Base-by-base conservation (phyloP, 1,140 invertebrate species). In the Chionoecetes opilio region DNA sequence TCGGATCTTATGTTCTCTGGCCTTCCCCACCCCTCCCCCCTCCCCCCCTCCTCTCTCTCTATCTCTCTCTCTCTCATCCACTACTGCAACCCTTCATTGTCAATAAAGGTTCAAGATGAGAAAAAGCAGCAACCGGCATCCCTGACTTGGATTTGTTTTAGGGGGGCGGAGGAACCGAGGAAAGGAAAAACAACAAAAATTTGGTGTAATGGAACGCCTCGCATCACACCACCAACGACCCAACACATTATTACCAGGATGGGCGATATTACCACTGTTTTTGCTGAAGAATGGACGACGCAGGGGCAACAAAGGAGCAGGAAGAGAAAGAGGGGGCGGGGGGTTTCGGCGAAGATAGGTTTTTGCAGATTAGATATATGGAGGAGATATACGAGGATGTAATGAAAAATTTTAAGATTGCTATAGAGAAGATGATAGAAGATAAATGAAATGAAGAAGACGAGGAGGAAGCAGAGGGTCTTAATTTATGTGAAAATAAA, bases 251-350 rank as follows among this genome's bases (percentile, higher is more conserved):
- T n/a, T 75, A 75, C 21, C 21, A 75, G 63, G 63, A 75, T 75
- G 21, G 63, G n/a, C 63, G 63, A 75, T 75, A 75, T 75, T 75
- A 75, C 63, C 21, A 75, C 3, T 75, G 26, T 75, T 75, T n/a
- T 75, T 75, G 63, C 63, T 75, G 63, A 75, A n/a, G n/a, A 75
- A n/a, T 75, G 63, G 63, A n/a, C 63, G 63, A 26, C 63, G 63
- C 63, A 0, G 63, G n/a, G n/a, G n/a, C n/a, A n/a, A 75, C 63
- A 26, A 75, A 75, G 21, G 29, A 86, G 11, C 17, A 34, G 32
- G 35, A 86, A 32, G 35, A n/a, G n/a, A n/a, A n/a, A n/a, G n/a
- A n/a, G n/a, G n/a, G n/a, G n/a, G n/a, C n/a, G n/a, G n/a, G n/a
- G n/a, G n/a, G n/a, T n/a, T n/a, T 31, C 14, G 41, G 41, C 2